Evolutionary conservation across 2,888 invertebrate species (phyloP).

Genomic region (Torymus texanus): DNA sequence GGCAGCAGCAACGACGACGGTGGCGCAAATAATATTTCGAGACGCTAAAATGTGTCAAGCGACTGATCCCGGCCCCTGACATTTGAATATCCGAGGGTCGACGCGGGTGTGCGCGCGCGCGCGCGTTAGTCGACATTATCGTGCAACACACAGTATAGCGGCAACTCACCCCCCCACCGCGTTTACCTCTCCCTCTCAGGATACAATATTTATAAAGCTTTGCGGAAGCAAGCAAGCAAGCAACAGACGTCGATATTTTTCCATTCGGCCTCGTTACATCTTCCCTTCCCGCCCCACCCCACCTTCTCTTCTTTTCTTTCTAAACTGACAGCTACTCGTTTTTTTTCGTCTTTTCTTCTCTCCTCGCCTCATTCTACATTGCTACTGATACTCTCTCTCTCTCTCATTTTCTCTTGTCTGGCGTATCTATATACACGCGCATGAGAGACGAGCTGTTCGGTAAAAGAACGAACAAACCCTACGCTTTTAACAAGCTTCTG

Average conservation of each 20-base stretch:
- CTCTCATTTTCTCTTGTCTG: neutral
- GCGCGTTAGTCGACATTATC: conserved; percentile 50
- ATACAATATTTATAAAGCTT: conserved; percentile 68
- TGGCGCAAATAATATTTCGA: conserved; percentile 73
- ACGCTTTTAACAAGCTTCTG: conserved; percentile 55
- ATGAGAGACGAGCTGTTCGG: conserved; percentile 23
- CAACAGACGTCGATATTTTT: conserved; percentile 60
- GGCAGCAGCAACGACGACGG: conserved; percentile 45
- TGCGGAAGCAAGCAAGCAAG: conserved; percentile 54
- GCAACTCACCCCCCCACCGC: neutral
- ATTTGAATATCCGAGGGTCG: conserved; percentile 71
- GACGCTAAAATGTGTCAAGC: conserved; percentile 74
- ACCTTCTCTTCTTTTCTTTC: neutral
- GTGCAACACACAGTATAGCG: neutral
- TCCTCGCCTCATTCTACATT: conserved; percentile 2
- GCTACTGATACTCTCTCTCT: conserved; percentile 30
- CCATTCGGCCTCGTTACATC: conserved; percentile 31
- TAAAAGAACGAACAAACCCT: neutral
- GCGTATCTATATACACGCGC: conserved; percentile 28
- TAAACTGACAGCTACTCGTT: neutral
- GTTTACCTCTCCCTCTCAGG: conserved; percentile 18
- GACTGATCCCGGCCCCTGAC: conserved; percentile 72
- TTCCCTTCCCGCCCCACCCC: conserved; percentile 5
- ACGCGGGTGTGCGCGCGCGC: conserved; percentile 35
- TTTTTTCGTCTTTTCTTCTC: neutral